Base-by-base conservation (phyloP, 2,888 invertebrate species). In the Hyles lineata region DNA sequence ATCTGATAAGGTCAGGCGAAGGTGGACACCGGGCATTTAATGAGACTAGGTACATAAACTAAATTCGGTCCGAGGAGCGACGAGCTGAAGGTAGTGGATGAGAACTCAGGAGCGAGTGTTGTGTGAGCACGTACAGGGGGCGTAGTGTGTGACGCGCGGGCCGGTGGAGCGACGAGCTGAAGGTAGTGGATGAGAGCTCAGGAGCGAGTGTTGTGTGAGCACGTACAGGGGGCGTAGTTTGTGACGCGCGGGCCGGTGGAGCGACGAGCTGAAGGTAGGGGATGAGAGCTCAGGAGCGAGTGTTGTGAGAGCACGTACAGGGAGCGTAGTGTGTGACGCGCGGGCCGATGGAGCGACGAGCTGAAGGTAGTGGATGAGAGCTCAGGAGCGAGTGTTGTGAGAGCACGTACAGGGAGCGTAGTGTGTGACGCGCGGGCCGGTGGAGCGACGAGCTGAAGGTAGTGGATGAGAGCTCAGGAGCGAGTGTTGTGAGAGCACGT, bases 311-410 rank as follows among this genome's bases (percentile, higher is more conserved):
- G 29, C 29, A 29, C 29, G 29, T 29, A 29, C 29, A 29, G 29
- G 29, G 29, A 29, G 29, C 29, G 29, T 29, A 29, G 29, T 29
- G 29, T 29, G 62, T 62, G 32, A 32, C 32, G n/a, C 32, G 32
- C 62, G n/a, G 32, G n/a, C 35, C 21, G 63, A 21, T 21, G 61
- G 17, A 61, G 15, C 35, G 35, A 63, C 35, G 35, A 63, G 63
- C 43, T 67, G 23, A 50, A 67, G 67, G 67, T 50, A 67, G 67
- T 67, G 23, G 67, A 50, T 50, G 67, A 50, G 67, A 67, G 67
- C 67, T n/a, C n/a, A n/a, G n/a, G n/a, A n/a, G n/a, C n/a, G n/a
- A n/a, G n/a, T n/a, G n/a, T n/a, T n/a, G n/a, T n/a, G n/a, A n/a
- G n/a, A n/a, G n/a, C n/a, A n/a, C n/a, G n/a, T n/a, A n/a, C n/a